Percentiles rank a stretch among this genome's conserved stretches.
These are phyloP conservation scores for Chymomyza amoena DNA, from an alignment of 2,888 invertebrate genomes.

Conservation along the genomic window DNA sequence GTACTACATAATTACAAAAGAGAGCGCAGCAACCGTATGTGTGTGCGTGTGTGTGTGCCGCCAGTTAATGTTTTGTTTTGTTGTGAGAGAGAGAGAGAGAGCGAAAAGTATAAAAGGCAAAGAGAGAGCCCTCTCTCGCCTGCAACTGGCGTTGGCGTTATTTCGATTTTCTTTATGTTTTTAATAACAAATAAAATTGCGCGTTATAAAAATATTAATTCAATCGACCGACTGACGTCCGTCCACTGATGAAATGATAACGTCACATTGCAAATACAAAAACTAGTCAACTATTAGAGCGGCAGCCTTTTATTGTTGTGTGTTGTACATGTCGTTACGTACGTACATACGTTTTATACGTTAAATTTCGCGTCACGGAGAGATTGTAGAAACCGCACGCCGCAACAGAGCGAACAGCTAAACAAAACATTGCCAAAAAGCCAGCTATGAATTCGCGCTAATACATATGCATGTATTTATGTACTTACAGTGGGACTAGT, in stretches of 20 bases:
- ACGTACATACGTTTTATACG: conserved; percentile 19
- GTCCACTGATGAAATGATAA: conserved; percentile 11
- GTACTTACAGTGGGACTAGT: not conserved
- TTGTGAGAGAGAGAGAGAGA: conserved; percentile 55
- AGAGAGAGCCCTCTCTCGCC: not conserved
- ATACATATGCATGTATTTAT: not conserved
- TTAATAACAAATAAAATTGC: conserved; percentile 45
- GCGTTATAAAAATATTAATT: conserved; percentile 43
- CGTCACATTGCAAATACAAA: conserved; percentile 16
- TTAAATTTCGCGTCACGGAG: conserved; percentile 15
- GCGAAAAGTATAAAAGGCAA: conserved; percentile 6
- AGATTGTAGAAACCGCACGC: conserved; percentile 5
- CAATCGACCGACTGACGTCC: conserved; percentile 25
- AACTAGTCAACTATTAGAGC: conserved; percentile 24
- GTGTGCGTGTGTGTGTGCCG: conserved; percentile 25
- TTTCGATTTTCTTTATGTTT: conserved; percentile 23
- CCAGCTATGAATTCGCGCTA: too few species aligned
- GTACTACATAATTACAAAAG: conserved; percentile 69
- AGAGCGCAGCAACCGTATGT: conserved; percentile 26
- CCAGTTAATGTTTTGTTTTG: conserved; percentile 69
- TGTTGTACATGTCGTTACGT: conserved; percentile 12
- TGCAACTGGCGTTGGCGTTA: conserved; percentile 46
- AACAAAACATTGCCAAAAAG: not conserved
- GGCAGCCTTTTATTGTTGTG: conserved; percentile 7
- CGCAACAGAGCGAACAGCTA: not conserved